These are phyloP conservation scores for Poeciliopsis occidentalis DNA, from an alignment of 2,113 vertebrate species.

Conservation along the genomic window DNA sequence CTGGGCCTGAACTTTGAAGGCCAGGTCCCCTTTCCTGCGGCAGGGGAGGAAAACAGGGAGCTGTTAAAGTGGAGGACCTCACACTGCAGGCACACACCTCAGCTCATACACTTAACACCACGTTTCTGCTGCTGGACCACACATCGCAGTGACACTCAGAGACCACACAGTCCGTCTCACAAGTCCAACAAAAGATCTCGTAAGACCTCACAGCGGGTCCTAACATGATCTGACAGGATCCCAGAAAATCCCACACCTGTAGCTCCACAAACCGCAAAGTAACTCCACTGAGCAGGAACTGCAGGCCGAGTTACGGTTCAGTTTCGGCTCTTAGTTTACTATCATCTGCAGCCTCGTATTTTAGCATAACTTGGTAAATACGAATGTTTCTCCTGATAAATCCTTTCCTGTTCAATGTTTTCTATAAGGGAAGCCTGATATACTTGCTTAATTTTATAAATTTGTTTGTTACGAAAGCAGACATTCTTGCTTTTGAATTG, in stretches of 20 bases:
- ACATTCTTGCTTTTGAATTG: no score
- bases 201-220: constrained; percentile 61
- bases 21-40: constrained; percentile 66
- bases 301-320: constrained; percentile 2
- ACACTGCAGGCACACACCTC: constrained; percentile 53
- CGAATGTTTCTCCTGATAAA: no score
- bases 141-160: constrained; percentile 54
- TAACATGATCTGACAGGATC: constrained; percentile 39
- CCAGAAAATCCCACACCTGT: constrained; percentile 58
- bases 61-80: constrained; percentile 71
- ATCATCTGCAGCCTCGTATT: no score
- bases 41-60: constrained; percentile 58
- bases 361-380: no score
- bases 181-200: constrained; percentile 68
- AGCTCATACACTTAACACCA: constrained; percentile 55
- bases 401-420: no score
- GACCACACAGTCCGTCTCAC: constrained; percentile 70
- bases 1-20: constrained; percentile 73
- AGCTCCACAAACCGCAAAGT: constrained; percentile 45
- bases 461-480: no score
- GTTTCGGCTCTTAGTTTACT: no score
- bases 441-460: no score
- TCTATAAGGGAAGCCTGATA: no score
- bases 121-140: constrained; percentile 65
- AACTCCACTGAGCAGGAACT: constrained; percentile 38